These are phyloP conservation scores for Lagorchestes hirsutus DNA, from an alignment of 2,797 vertebrate species.

Conservation along the genomic window DNA sequence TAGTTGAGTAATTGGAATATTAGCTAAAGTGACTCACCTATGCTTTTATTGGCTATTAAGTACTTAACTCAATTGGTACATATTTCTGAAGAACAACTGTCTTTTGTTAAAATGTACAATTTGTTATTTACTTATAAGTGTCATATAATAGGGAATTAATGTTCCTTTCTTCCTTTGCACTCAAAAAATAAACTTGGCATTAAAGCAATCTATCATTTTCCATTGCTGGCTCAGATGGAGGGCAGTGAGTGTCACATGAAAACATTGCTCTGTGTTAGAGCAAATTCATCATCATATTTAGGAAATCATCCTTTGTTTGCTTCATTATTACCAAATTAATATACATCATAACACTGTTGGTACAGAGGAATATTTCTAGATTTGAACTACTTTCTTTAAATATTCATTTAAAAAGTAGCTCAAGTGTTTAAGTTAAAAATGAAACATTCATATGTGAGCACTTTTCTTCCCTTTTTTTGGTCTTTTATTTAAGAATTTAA, in stretches of 20 bases:
- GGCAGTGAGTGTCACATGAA: neutral
- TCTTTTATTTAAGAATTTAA: neutral
- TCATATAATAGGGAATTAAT: neutral
- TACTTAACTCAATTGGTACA: neutral
- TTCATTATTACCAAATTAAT: neutral
- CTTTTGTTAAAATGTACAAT: neutral
- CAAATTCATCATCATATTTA: neutral
- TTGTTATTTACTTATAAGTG: neutral
- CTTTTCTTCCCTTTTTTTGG: neutral
- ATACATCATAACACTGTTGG: neutral
- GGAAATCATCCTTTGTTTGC: neutral
- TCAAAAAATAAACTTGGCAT: neutral
- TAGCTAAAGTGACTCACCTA: neutral
- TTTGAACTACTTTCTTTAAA: neutral
- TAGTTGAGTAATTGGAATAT: neutral
- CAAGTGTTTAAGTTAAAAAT: neutral
- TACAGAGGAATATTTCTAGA: neutral
- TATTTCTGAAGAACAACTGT: neutral
- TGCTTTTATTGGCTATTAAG: neutral
- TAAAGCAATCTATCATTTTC: neutral
- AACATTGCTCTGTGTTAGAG: neutral
- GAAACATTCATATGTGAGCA: neutral
- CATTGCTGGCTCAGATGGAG: neutral
- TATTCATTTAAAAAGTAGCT: neutral
- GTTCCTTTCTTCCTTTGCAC: neutral